Evolutionary conservation across 2,113 vertebrate species (phyloP).

Genomic region (Pangasianodon gigas): DNA sequence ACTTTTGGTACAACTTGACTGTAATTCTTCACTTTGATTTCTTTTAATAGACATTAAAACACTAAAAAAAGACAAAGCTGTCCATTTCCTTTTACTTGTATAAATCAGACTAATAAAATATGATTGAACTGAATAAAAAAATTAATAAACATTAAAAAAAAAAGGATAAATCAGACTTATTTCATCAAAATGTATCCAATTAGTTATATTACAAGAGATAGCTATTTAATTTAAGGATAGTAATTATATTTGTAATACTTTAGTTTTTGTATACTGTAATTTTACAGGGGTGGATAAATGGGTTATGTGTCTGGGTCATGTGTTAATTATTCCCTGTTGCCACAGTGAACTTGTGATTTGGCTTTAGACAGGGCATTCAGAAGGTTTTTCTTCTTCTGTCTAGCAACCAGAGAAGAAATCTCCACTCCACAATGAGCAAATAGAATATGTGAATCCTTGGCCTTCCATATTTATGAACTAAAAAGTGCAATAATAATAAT

Average conservation of each 20-base stretch:
- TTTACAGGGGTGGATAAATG: not conserved
- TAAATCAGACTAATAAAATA: not conserved
- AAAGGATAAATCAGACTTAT: not conserved
- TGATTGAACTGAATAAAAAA: not conserved
- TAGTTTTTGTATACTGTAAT: not conserved
- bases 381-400: not conserved
- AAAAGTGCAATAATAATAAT: too few relatives aligned
- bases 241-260: not conserved
- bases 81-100: not conserved
- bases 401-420: not conserved
- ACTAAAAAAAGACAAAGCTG: not conserved
- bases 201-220: not conserved
- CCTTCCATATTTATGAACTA: too few relatives aligned
- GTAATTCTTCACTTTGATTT: slow-evolving; percentile 68
- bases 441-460: not conserved
- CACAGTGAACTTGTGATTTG: not conserved
- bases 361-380: not conserved
- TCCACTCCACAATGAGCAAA: not conserved
- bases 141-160: not conserved
- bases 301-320: not conserved
- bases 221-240: not conserved
- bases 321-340: not conserved
- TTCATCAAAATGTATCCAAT: not conserved
- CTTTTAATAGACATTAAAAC: slow-evolving; percentile 60
- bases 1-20: slow-evolving; percentile 47